These are phyloP conservation scores for Drosophila sordidula DNA, from an alignment of 2,888 invertebrate genomes.

Conservation along the genomic window DNA sequence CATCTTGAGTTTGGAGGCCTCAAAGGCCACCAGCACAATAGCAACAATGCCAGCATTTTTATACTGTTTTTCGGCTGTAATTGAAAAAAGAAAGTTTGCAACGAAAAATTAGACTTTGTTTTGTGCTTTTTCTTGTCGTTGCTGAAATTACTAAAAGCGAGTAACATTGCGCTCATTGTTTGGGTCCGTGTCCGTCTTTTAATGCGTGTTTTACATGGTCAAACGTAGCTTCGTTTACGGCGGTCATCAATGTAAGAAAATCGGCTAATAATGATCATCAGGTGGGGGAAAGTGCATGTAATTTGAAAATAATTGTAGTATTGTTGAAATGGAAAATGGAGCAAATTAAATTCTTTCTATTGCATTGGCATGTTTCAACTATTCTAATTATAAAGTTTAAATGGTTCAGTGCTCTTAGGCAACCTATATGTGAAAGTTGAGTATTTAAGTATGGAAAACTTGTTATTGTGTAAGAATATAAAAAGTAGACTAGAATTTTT, in stretches of 20 bases:
- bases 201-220: slow-evolving; percentile 50
- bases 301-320: slow-evolving; percentile 59
- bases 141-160: slow-evolving; percentile 36
- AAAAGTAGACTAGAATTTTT: neutral
- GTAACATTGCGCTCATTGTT: slow-evolving; percentile 56
- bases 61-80: slow-evolving; percentile 34
- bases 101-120: slow-evolving; percentile 40
- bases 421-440: slow-evolving; percentile 2
- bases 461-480: neutral
- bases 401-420: neutral
- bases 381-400: slow-evolving; percentile 7
- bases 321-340: slow-evolving; percentile 26
- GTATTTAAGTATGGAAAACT: neutral
- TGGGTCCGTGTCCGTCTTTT: slow-evolving; percentile 16
- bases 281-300: slow-evolving; percentile 44
- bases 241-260: slow-evolving; percentile 35
- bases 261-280: slow-evolving; percentile 33
- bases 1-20: slow-evolving; percentile 14
- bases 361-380: neutral
- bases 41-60: slow-evolving; percentile 23
- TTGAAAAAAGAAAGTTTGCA: slow-evolving; percentile 70
- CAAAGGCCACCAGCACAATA: slow-evolving; percentile 22
- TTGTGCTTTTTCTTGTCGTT: slow-evolving; percentile 16
- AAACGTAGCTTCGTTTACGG: slow-evolving; percentile 31
- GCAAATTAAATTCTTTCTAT: slow-evolving; percentile 9